Base-by-base conservation (phyloP, 2,888 invertebrate species). In the Hesperia comma region DNA sequence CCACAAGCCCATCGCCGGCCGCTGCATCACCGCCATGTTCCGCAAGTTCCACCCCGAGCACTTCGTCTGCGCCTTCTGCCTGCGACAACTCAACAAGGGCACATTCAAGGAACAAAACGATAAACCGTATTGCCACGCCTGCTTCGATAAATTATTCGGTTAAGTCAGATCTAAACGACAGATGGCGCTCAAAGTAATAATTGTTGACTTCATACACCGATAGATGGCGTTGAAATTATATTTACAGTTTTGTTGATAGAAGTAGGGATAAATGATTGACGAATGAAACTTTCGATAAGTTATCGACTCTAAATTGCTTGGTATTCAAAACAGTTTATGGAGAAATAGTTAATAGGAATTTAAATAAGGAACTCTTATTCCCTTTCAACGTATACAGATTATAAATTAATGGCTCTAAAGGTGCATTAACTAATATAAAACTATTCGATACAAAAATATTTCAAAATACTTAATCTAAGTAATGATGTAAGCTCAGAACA, bases 41-140 rank as follows among this genome's bases (percentile, higher is more conserved):
- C 94, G 97, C 77, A 99, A 99, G 92, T 99, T 98, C 94, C 99
- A 99, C 90, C 99, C 99, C 0, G 99, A 99, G 86, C 99, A 99
- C 92, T 99, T 99, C 85, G 98, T 99, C 7, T 99, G 99, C 93
- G 98, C 99, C n/a, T 99, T 99, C 93, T 99, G 99, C 83, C 94
- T 99, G 71, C 97, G 98, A 82, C 99, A 99, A 85, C 94, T 99
- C 75, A 99, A 99, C 92, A 99, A 99, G 86, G 99, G 99, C 79
- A 99, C 99, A 0, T 99, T 99, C 92, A 99, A 99, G 87, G 99
- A 99, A 87, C 99, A 99, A 84, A 98, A 98, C 84, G 98, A 99
- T 81, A 99, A 99, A 84, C 99, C 99, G 1, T 99, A 99, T 90
- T 99, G 99, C 88, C 99, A 99, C 85, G 94, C 95, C 70, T 99